Conservation (phyloP, 2,888 invertebrate genomes). For the Xestoiulus laeticollis region DNA sequence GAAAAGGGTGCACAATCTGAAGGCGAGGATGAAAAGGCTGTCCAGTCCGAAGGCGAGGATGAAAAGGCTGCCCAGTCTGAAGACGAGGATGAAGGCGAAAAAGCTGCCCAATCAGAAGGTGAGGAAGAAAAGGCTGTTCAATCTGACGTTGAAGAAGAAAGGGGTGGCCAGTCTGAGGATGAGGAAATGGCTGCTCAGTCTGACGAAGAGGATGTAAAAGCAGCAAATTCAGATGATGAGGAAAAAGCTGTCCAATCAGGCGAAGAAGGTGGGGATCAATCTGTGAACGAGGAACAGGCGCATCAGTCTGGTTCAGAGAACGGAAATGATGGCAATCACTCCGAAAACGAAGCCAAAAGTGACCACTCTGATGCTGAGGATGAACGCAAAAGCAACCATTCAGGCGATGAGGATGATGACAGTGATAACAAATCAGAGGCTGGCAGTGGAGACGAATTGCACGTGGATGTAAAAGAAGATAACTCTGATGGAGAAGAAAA, state of each 20-base stretch:
- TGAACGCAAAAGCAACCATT: neutral
- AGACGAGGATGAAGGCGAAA: neutral
- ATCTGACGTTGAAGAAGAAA: slow-evolving; percentile 22
- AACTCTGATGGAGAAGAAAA: slow-evolving; percentile 11
- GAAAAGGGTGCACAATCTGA: slow-evolving; percentile 40
- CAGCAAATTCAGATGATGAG: neutral
- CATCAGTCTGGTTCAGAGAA: neutral
- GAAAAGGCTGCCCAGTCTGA: neutral
- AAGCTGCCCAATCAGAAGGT: neutral
- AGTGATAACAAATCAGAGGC: slow-evolving; percentile 26
- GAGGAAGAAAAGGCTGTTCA: neutral
- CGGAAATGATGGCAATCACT: slow-evolving; percentile 41
- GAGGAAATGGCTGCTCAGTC: slow-evolving; percentile 44
- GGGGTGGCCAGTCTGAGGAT: neutral
- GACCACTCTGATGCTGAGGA: neutral
- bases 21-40: slow-evolving; percentile 40
- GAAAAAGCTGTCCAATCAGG: slow-evolving; percentile 2
- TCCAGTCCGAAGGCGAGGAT: slow-evolving; percentile 10
- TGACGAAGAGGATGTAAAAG: slow-evolving; percentile 34
- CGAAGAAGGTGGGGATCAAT: neutral
- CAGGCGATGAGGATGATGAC: neutral
- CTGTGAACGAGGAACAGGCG: neutral
- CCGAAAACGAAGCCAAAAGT: slow-evolving; percentile 31
- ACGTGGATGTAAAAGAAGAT: neutral
- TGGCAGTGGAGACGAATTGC: slow-evolving; percentile 40